phyloP scores from a whole-genome alignment of 1,140 invertebrate species.

The Asbolus verrucosus region DNA sequence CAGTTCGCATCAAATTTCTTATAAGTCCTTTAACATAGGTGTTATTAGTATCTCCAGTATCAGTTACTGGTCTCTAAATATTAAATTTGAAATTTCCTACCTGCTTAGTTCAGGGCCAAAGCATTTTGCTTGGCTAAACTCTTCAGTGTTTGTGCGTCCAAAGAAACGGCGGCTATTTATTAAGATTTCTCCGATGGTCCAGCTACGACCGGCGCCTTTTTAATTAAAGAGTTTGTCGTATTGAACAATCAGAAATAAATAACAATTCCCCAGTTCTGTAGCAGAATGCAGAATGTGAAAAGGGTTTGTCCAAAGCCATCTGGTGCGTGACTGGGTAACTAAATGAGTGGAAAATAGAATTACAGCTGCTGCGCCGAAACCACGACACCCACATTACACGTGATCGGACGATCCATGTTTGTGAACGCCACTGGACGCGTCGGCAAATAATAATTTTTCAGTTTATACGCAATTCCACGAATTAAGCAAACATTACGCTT shows the following conservation, averaged over 20 bases:
- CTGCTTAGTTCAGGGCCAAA: too few relatives aligned
- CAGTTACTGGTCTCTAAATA: too few relatives aligned
- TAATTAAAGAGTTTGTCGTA: slow-evolving; percentile 27
- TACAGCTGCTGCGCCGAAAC: slow-evolving; percentile 21
- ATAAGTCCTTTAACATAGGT: too few relatives aligned
- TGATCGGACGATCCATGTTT: slow-evolving; percentile 7
- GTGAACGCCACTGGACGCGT: slow-evolving; percentile 13
- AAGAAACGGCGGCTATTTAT: too few relatives aligned
- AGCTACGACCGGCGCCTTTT: slow-evolving; percentile 14
- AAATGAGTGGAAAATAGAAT: slow-evolving; percentile 36
- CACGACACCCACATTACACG: slow-evolving; percentile 17
- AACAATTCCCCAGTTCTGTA: slow-evolving; percentile 29
- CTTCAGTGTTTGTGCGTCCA: too few relatives aligned
- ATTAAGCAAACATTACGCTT: slow-evolving; percentile 26
- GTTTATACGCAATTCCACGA: slow-evolving; percentile 27
- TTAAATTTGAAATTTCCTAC: too few relatives aligned
- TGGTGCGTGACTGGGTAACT: slow-evolving; percentile 36
- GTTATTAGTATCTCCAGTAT: too few relatives aligned
- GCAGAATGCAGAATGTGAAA: slow-evolving; percentile 35
- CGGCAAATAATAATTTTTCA: slow-evolving; percentile 28
- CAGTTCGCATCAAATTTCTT: too few relatives aligned
- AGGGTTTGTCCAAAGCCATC: slow-evolving; percentile 33
- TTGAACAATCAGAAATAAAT: slow-evolving; percentile 37
- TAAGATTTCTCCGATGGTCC: too few relatives aligned
- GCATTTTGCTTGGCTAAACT: too few relatives aligned